These are phyloP conservation scores for Phortica variegata DNA, from an alignment of 1,140 invertebrate species.

Conservation along the genomic window DNA sequence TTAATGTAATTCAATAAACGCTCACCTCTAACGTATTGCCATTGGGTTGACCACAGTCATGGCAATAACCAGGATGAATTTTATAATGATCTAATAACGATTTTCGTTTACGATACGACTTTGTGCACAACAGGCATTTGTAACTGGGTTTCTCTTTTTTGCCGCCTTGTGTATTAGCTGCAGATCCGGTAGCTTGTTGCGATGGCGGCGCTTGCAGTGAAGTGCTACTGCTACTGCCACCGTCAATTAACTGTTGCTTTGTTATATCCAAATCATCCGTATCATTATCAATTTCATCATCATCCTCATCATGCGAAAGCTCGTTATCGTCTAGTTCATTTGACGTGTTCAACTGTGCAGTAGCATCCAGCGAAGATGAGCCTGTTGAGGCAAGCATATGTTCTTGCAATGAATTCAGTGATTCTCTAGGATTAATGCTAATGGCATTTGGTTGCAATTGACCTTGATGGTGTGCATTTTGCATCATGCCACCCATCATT, in stretches of 20 bases:
- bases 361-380: constrained; percentile 17
- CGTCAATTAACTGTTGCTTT: constrained; percentile 50
- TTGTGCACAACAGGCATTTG: constrained; percentile 47
- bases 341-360: constrained; percentile 35
- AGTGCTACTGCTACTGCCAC: constrained; percentile 51
- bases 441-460: constrained; percentile 7
- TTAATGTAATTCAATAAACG: neutral
- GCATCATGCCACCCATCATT: constrained; percentile 52
- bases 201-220: constrained; percentile 46
- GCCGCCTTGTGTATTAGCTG: constrained; percentile 25
- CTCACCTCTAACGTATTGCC: constrained; percentile 47
- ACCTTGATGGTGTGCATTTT: constrained; percentile 16
- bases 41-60: constrained; percentile 53
- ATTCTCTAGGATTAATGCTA: too few species aligned
- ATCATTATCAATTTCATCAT: constrained; percentile 46
- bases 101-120: constrained; percentile 52
- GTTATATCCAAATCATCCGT: constrained; percentile 46
- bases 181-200: constrained; percentile 17
- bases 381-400: constrained; percentile 19
- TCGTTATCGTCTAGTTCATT: constrained; percentile 48
- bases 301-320: constrained; percentile 48
- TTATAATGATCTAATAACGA: constrained; percentile 54
- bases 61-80: constrained; percentile 53
- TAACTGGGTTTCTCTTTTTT: constrained; percentile 53
- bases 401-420: constrained; percentile 10